These are phyloP conservation scores for Sylvilagus floridanus DNA, from an alignment of 2,797 vertebrate species.

Conservation along the genomic window DNA sequence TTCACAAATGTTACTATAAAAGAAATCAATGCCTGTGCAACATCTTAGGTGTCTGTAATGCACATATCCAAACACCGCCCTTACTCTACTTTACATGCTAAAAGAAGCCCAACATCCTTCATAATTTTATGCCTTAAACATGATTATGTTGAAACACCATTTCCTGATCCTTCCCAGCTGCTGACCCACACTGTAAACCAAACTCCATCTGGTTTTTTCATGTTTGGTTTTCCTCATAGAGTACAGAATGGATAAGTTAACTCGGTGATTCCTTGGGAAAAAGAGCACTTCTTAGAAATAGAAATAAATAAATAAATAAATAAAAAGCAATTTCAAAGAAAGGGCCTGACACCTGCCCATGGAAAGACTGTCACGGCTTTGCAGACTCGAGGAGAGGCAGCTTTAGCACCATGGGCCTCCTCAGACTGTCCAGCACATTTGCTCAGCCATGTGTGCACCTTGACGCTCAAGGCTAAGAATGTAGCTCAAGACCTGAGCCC, in stretches of 20 bases:
- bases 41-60: neutral
- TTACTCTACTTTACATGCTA: constrained; percentile 44
- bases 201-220: constrained; percentile 67
- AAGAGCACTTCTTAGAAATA: neutral
- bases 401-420: neutral
- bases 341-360: constrained; percentile 24
- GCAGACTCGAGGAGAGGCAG: neutral
- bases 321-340: neutral
- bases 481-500: constrained; percentile 3
- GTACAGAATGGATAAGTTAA: constrained; percentile 54
- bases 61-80: constrained; percentile 20
- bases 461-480: neutral
- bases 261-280: constrained; percentile 26
- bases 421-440: neutral
- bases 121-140: constrained; percentile 66
- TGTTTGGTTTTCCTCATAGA: constrained; percentile 63
- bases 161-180: constrained; percentile 76
- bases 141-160: constrained; percentile 67
- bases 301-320: no score
- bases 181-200: constrained; percentile 67
- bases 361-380: neutral
- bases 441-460: neutral
- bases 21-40: constrained; percentile 51
- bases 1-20: constrained; percentile 66
- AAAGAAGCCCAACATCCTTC: constrained; percentile 58